Percentiles rank a stretch among this genome's conserved stretches.
Evolutionary conservation across 2,797 vertebrate genomes (phyloP).

Genomic region (Arrhamphus sclerolepis): DNA sequence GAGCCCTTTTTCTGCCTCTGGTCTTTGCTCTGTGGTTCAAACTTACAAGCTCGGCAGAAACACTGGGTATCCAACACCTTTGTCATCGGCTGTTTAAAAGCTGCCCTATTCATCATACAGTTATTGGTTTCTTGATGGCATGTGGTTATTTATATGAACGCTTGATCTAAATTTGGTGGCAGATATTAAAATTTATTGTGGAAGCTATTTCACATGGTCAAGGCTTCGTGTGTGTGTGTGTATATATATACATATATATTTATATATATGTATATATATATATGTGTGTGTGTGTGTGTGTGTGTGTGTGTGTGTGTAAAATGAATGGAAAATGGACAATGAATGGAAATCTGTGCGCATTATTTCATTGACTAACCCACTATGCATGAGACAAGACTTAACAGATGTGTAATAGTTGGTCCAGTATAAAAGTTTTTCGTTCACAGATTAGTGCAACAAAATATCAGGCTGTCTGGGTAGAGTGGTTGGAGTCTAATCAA

Average conservation of each 20-base stretch:
- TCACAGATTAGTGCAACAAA: slow-evolving; percentile 3
- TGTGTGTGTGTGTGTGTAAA: too few relatives aligned
- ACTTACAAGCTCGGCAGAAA: too few relatives aligned
- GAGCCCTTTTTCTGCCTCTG: slow-evolving; percentile 1
- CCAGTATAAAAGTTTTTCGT: neutral
- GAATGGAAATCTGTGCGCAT: neutral
- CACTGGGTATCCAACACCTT: slow-evolving; percentile 24
- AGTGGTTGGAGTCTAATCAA: too few relatives aligned
- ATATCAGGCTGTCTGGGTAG: slow-evolving; percentile 5
- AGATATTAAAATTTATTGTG: neutral
- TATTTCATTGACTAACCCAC: neutral
- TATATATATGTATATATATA: too few relatives aligned
- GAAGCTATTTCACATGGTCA: too few relatives aligned
- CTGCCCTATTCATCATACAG: neutral
- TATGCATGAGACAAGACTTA: neutral
- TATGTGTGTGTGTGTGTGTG: too few relatives aligned
- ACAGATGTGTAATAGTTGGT: neutral
- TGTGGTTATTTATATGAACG: slow-evolving; percentile 4
- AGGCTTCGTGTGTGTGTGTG: too few relatives aligned
- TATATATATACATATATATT: too few relatives aligned
- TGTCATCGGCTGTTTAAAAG: slow-evolving; percentile 8
- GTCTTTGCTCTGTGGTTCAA: too few relatives aligned
- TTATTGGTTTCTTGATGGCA: slow-evolving; percentile 7
- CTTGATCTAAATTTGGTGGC: slow-evolving; percentile 4
- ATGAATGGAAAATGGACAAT: too few relatives aligned